Evolutionary conservation across 2,888 invertebrate genomes (phyloP).

Genomic region (Mycalesis mineus): DNA sequence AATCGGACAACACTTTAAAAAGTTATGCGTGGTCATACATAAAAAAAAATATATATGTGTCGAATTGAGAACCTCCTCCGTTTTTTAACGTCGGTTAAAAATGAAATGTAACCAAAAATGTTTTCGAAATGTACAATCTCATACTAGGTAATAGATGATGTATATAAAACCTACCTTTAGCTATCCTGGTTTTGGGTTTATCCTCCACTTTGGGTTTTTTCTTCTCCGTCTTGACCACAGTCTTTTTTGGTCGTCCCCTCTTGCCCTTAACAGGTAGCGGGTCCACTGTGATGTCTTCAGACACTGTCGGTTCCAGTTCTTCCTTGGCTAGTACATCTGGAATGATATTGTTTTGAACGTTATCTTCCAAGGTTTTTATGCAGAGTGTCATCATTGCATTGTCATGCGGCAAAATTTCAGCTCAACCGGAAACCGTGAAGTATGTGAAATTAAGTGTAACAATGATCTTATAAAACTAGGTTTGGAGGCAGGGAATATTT

Average conservation of each 20-base stretch:
- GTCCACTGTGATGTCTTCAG: conserved; percentile 44
- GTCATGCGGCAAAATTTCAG: no score
- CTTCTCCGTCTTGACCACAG: conserved; percentile 44
- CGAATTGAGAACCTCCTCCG: no score
- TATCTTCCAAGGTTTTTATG: no score
- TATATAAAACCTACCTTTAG: conserved; percentile 56
- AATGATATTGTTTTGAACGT: conserved; percentile 8
- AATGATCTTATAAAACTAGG: no score
- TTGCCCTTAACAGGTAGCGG: conserved; percentile 47
- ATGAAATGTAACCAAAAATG: background rate
- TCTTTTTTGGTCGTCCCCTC: conserved; percentile 51
- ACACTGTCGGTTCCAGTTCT: conserved; percentile 34
- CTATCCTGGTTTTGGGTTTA: conserved; percentile 38
- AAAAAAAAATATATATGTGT: no score
- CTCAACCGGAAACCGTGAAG: no score
- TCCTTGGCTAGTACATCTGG: conserved; percentile 39
- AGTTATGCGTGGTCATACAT: no score
- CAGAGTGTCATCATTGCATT: no score
- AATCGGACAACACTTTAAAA: no score
- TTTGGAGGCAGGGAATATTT: no score
- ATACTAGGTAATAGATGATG: background rate
- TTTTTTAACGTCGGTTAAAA: no score
- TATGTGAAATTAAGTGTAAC: no score
- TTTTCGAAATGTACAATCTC: background rate
- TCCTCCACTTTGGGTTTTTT: conserved; percentile 40